Evolutionary conservation across 2,113 vertebrate species (phyloP).

Genomic region (Saguinus midas): DNA sequence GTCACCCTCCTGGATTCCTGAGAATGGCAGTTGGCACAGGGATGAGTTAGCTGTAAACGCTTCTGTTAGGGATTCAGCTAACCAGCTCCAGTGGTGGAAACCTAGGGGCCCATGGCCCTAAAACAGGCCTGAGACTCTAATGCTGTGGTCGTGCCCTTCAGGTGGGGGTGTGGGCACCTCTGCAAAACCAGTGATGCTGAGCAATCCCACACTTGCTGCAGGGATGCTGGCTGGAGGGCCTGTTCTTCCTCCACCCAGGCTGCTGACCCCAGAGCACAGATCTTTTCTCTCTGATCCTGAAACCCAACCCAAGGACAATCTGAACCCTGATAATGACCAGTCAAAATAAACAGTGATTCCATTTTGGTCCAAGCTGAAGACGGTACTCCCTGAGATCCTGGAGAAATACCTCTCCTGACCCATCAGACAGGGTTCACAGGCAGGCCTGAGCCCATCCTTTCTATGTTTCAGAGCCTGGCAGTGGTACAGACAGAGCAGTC

Average conservation of each 20-base stretch:
- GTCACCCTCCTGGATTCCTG: neutral
- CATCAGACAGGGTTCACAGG: neutral
- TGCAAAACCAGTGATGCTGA: neutral
- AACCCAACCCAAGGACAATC: neutral
- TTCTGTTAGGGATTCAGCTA: neutral
- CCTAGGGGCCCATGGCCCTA: neutral
- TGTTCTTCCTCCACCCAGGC: neutral
- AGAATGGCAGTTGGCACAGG: neutral
- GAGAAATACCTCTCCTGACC: neutral
- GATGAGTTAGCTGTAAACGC: neutral
- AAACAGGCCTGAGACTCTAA: neutral
- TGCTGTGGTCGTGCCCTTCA: neutral
- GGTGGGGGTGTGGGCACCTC: too few relatives aligned
- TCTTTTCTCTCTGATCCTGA: neutral
- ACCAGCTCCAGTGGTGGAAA: neutral
- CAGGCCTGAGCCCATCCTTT: neutral
- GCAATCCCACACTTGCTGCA: neutral
- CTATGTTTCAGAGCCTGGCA: neutral
- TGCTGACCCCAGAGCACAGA: neutral
- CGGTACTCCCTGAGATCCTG: neutral
- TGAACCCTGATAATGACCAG: neutral
- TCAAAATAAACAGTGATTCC: neutral
- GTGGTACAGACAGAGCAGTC: rapidly evolving
- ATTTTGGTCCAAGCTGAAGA: neutral
- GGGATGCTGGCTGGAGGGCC: neutral